Percentiles rank a stretch among this genome's conserved stretches.
Evolutionary conservation across 2,888 invertebrate genomes (phyloP).

Genomic region (Melinopterus prodromus): DNA sequence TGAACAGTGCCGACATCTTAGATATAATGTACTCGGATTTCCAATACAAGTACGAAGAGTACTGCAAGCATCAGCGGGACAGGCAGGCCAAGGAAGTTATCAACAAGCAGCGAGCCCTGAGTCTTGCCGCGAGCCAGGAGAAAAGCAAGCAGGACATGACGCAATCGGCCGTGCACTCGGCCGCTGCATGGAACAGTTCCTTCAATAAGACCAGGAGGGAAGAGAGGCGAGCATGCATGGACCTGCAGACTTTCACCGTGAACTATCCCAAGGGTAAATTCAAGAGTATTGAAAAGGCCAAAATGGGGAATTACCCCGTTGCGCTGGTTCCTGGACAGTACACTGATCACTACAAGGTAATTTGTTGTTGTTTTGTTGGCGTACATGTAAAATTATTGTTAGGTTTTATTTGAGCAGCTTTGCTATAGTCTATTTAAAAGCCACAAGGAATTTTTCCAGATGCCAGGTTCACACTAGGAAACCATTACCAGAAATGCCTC

Average conservation of each 20-base stretch:
- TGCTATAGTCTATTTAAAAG: too few species aligned
- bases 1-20: conserved; percentile 90
- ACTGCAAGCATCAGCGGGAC: conserved; percentile 75
- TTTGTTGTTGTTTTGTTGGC: conserved; percentile 28
- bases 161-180: conserved; percentile 84
- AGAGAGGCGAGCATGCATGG: conserved; percentile 83
- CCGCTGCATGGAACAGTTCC: conserved; percentile 88
- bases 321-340: conserved; percentile 97
- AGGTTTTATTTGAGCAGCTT: neutral
- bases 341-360: conserved; percentile 80
- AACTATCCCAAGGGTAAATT: conserved; percentile 73
- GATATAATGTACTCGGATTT: conserved; percentile 97
- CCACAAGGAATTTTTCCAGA: too few species aligned
- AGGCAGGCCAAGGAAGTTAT: conserved; percentile 75
- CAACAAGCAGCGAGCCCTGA: conserved; percentile 71
- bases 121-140: conserved; percentile 64
- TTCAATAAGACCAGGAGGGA: conserved; percentile 83
- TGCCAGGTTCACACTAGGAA: too few species aligned
- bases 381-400: neutral
- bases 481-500: too few species aligned
- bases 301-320: conserved; percentile 83
- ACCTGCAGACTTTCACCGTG: conserved; percentile 90
- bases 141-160: conserved; percentile 72
- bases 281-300: conserved; percentile 60
- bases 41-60: conserved; percentile 93